Percentiles rank a stretch among this genome's conserved stretches.
Conservation (phyloP, 2,797 vertebrate species). For the Acridotheres tristis region DNA sequence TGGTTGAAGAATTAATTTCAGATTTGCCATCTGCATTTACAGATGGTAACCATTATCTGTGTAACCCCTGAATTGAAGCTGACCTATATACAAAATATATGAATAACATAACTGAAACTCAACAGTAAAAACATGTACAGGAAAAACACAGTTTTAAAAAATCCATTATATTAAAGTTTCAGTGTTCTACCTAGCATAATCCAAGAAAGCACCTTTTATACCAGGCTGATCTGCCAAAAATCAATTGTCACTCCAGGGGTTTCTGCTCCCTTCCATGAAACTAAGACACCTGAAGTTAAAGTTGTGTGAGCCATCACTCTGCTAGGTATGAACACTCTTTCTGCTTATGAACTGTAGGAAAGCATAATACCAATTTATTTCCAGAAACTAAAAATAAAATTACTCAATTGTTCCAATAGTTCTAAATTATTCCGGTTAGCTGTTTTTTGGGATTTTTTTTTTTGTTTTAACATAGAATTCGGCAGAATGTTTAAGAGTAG, state of each 20-base stretch:
- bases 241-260: neutral
- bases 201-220: neutral
- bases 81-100: neutral
- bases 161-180: neutral
- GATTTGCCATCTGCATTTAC: conserved; percentile 4
- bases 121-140: too few species aligned
- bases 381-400: neutral
- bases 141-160: neutral
- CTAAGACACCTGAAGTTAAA: neutral
- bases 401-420: neutral
- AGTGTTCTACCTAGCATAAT: neutral
- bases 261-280: neutral
- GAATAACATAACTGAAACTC: too few species aligned
- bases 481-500: neutral
- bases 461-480: neutral
- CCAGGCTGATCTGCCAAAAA: neutral
- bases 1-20: neutral
- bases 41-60: neutral
- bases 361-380: neutral
- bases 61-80: neutral
- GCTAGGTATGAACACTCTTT: neutral
- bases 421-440: neutral
- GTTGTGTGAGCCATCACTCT: neutral
- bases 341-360: neutral
- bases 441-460: rapidly evolving